These are phyloP conservation scores for Procavia capensis DNA, from an alignment of 2,113 vertebrate genomes.

Conservation along the genomic window DNA sequence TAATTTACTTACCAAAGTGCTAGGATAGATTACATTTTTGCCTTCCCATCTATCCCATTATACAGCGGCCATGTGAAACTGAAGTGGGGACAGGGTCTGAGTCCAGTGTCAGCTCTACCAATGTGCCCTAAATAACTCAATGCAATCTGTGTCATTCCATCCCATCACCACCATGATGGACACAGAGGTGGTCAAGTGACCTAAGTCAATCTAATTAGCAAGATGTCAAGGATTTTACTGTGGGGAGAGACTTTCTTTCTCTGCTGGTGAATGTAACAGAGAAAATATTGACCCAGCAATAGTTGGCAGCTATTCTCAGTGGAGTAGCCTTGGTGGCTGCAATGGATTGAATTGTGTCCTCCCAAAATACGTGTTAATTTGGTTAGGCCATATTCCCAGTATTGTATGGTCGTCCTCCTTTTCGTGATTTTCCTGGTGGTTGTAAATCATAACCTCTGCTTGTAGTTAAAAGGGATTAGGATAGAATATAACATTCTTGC, in stretches of 20 bases:
- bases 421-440: too few species aligned
- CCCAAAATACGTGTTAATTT: too few species aligned
- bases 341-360: too few species aligned
- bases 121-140: not conserved
- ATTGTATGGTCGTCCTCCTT: too few species aligned
- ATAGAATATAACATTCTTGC: too few species aligned
- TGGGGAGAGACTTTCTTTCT: not conserved
- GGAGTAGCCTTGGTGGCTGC: not conserved
- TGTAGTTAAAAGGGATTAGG: too few species aligned
- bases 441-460: too few species aligned
- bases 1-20: not conserved
- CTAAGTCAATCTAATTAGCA: not conserved
- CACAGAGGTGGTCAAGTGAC: not conserved
- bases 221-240: not conserved
- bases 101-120: not conserved
- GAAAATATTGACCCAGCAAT: not conserved
- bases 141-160: not conserved
- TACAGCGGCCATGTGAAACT: not conserved
- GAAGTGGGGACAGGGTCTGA: not conserved
- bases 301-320: not conserved
- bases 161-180: not conserved
- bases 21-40: not conserved
- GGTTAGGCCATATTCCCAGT: too few species aligned
- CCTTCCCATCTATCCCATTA: not conserved
- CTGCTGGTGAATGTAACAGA: not conserved